Evolutionary conservation across 2,797 vertebrate species (phyloP).

Genomic region (Otolemur crassicaudatus): DNA sequence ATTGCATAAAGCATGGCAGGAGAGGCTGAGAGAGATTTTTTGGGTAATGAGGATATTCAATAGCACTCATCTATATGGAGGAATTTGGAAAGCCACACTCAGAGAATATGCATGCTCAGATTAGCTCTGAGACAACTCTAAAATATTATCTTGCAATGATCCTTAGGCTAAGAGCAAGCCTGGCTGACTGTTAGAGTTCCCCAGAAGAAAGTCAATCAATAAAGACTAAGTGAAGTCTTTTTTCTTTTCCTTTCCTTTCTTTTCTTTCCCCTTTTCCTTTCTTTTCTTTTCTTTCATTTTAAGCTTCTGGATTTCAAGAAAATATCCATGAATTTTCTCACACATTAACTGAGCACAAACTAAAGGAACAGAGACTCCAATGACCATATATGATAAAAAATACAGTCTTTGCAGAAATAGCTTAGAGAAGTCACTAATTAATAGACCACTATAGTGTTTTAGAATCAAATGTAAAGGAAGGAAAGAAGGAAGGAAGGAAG

Average conservation of each 20-base stretch:
- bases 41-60: not conserved
- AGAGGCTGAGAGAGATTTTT: not conserved
- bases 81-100: not conserved
- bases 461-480: not conserved
- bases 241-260: not conserved
- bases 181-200: not conserved
- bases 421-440: not conserved
- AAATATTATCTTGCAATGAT: not conserved
- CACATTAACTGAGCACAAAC: not conserved
- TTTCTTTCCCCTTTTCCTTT: not conserved
- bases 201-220: not conserved
- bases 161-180: not conserved
- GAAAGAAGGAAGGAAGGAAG: not conserved
- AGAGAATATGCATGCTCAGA: not conserved
- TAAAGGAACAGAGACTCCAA: not conserved
- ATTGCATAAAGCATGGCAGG: not conserved
- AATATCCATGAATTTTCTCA: not conserved
- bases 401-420: not conserved
- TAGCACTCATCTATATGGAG: not conserved
- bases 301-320: not conserved
- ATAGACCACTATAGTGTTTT: not conserved
- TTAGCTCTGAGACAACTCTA: not conserved
- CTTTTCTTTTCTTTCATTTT: not conserved
- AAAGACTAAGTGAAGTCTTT: not conserved
- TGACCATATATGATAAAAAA: not conserved